These are phyloP conservation scores for Cataglyphis hispanica DNA, from an alignment of 1,140 invertebrate species.

Conservation along the genomic window DNA sequence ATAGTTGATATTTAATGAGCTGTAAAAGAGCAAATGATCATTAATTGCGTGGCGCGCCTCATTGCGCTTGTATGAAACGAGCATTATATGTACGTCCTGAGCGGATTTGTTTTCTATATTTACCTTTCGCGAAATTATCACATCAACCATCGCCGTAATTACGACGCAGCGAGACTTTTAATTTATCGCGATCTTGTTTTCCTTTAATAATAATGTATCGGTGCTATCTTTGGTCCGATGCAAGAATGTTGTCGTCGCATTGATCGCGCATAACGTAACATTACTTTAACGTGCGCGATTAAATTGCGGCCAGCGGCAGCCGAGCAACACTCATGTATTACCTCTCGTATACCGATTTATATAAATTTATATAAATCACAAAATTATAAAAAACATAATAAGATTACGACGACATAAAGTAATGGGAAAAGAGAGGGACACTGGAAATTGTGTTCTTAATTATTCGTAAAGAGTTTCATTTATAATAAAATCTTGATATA, in stretches of 20 bases:
- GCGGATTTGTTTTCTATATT: constrained; percentile 53
- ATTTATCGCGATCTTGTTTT: constrained; percentile 60
- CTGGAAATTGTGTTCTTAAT: constrained; percentile 17
- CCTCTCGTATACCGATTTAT: constrained; percentile 11
- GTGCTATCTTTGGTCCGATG: constrained; percentile 52
- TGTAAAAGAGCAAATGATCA: constrained; percentile 71
- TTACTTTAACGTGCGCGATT: constrained; percentile 55
- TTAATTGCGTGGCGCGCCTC: constrained; percentile 72
- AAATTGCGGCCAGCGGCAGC: constrained; percentile 36
- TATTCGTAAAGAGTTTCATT: not conserved
- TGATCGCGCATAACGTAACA: constrained; percentile 50
- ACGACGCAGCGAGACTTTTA: constrained; percentile 51
- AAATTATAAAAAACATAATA: constrained; percentile 19
- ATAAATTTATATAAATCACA: constrained; percentile 43
- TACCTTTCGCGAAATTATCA: constrained; percentile 58
- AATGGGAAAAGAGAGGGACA: not conserved
- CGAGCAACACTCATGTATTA: constrained; percentile 5
- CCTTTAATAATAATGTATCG: constrained; percentile 53
- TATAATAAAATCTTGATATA: not conserved
- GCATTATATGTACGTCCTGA: constrained; percentile 39
- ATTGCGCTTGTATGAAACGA: constrained; percentile 54
- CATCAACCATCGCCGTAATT: constrained; percentile 54
- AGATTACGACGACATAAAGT: not conserved
- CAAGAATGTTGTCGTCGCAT: constrained; percentile 61
- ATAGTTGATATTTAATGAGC: constrained; percentile 71